These are phyloP conservation scores for Chymomyza caudatula DNA, from an alignment of 2,888 invertebrate species.

Conservation along the genomic window DNA sequence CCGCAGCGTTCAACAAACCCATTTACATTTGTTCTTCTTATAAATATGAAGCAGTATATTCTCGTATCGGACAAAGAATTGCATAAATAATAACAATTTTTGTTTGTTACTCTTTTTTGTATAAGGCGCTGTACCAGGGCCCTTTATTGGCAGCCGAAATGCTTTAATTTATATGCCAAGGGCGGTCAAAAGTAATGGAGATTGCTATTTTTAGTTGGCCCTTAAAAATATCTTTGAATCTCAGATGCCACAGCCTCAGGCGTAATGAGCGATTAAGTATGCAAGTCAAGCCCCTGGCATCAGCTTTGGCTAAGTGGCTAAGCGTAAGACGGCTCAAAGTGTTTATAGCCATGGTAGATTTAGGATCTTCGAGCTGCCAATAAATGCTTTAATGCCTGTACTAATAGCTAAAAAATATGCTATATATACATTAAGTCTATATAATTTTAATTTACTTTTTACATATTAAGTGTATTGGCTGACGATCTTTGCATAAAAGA, in stretches of 20 bases:
- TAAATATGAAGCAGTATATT: background rate
- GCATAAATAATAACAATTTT: background rate
- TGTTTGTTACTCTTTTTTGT: background rate
- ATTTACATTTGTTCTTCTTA: background rate
- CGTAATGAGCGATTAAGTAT: background rate
- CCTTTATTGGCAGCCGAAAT: background rate
- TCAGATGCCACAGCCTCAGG: background rate
- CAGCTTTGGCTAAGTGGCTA: background rate
- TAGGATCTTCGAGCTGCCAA: background rate
- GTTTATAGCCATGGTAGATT: background rate
- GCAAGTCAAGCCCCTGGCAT: background rate
- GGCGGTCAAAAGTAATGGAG: background rate
- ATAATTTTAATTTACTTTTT: background rate
- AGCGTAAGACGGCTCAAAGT: background rate
- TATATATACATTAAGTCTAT: background rate
- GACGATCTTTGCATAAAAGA: too few species aligned
- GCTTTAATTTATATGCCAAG: background rate
- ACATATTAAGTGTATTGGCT: too few species aligned
- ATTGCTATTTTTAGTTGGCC: background rate
- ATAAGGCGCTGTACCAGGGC: too few species aligned
- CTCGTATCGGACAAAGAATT: background rate
- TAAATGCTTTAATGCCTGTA: background rate
- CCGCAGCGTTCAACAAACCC: background rate
- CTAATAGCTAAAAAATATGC: background rate
- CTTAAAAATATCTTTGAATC: background rate